Evolutionary conservation across 64 coral and sea anemone genomes (phyloP).

Genomic region (Exaiptasia diaphana): DNA sequence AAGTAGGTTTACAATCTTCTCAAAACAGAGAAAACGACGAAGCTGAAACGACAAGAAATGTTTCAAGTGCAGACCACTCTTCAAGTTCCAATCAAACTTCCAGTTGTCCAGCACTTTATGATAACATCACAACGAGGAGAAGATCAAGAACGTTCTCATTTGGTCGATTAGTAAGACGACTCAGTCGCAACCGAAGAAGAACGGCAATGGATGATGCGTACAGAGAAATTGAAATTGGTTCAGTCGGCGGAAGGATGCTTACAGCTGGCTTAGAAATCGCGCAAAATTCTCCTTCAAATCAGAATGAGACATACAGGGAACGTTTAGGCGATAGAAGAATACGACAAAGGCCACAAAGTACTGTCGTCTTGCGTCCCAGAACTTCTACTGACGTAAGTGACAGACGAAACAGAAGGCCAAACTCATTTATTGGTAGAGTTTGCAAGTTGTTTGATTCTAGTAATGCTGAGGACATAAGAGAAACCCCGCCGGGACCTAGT

Average conservation of each 20-base stretch:
- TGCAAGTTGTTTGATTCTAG: constrained; percentile 11
- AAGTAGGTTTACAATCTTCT: background rate
- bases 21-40: background rate
- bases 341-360: constrained; percentile 19
- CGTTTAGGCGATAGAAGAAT: background rate
- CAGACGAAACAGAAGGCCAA: background rate
- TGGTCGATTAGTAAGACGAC: constrained; percentile 1
- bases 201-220: background rate
- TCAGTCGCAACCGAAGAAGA: background rate
- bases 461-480: background rate
- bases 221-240: background rate
- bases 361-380: background rate
- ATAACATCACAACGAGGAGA: background rate
- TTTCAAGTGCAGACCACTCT: background rate
- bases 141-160: constrained; percentile 21
- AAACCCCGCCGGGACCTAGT: background rate
- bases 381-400: background rate
- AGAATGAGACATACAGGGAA: background rate
- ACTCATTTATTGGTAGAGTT: background rate
- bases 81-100: background rate
- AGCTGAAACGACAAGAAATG: background rate
- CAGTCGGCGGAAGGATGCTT: background rate
- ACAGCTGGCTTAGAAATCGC: background rate
- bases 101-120: background rate
- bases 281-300: background rate